Evolutionary conservation across 1,140 invertebrate species (phyloP), one percentile per base, ranked within the genome.

Genomic region (Tetragonula clypearis): DNA sequence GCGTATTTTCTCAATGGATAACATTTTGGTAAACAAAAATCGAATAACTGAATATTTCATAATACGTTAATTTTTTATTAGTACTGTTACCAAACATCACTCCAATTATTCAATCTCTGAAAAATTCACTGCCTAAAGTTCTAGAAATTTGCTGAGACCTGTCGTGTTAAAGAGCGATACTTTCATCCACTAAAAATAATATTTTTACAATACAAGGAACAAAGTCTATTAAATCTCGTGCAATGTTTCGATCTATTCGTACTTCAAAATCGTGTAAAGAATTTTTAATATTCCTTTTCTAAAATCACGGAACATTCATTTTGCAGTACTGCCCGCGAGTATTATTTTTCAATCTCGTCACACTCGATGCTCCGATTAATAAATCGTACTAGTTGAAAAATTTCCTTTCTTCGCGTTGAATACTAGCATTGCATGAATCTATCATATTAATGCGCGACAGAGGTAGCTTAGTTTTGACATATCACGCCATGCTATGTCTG

Each of bases 381-480:
- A 30, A 15, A 75, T 58, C 26, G 23, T 75, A 71, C 69, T 49
- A 12, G 15, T 19, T 11, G 21, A 2, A 23, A 14, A 23, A 26
- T 66, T 71, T 69, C 4, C 30, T 41, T 30, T 75, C 58, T 58
- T 6, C 55, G 53, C 8, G 55, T 14, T 30, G 30, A 30, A 30
- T 30, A 75, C 53, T 56, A 74, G 49, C 41, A 41, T 74, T 74
- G 49, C 66, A 55, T 55, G n/a, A 21, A 74, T 74, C 49, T 74
- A 55, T 74, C 73, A 74, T 30, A 74, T 56, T 74, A 55, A 74
- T 30, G n/a, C 55, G 55, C 23, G 53, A 55, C 19, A n/a, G 73
- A n/a, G n/a, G 49, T 74, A 74, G n/a, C n/a, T 26, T 74, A 55
- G 73, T 55, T 55, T 74, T 74, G 73, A 74, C 73, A 56, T 56